phyloP scores from a whole-genome alignment of 2,797 vertebrate species.

The Salmo trutta region DNA sequence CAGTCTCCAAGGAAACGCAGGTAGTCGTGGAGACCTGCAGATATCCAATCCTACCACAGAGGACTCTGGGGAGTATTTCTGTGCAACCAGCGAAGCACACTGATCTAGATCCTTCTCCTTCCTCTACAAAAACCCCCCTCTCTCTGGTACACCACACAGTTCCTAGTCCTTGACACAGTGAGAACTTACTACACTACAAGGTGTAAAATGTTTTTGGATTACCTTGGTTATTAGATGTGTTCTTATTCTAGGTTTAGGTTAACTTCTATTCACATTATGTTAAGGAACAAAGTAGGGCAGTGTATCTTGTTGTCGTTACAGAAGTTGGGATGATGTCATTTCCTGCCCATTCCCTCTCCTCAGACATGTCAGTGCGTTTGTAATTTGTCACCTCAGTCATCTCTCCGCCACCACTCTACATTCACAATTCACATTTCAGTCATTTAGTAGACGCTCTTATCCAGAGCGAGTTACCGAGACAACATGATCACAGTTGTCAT shows the following conservation, averaged over 20 bases:
- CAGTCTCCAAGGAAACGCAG: not conserved
- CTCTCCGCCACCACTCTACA: not conserved
- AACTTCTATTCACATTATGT: not conserved
- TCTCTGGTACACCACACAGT: not conserved
- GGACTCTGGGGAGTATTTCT: conserved; percentile 33
- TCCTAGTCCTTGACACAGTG: no score
- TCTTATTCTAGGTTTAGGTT: not conserved
- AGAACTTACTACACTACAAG: not conserved
- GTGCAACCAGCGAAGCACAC: conserved; percentile 20
- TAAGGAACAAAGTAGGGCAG: not conserved
- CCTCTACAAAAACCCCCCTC: not conserved
- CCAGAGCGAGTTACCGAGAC: not conserved
- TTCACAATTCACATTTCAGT: no score
- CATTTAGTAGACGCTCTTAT: no score
- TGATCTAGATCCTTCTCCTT: not conserved
- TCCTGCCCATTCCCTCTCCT: not conserved
- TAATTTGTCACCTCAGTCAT: not conserved
- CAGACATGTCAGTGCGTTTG: not conserved
- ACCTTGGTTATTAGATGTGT: not conserved
- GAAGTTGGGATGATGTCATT: not conserved
- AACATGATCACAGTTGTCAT: conserved; percentile 15
- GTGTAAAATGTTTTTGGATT: no score
- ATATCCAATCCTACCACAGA: conserved; percentile 17
- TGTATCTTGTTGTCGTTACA: not conserved
- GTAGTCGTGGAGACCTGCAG: conserved; percentile 14